Evolutionary conservation across 2,888 invertebrate species (phyloP).

Genomic region (Pseudanteris insignis): DNA sequence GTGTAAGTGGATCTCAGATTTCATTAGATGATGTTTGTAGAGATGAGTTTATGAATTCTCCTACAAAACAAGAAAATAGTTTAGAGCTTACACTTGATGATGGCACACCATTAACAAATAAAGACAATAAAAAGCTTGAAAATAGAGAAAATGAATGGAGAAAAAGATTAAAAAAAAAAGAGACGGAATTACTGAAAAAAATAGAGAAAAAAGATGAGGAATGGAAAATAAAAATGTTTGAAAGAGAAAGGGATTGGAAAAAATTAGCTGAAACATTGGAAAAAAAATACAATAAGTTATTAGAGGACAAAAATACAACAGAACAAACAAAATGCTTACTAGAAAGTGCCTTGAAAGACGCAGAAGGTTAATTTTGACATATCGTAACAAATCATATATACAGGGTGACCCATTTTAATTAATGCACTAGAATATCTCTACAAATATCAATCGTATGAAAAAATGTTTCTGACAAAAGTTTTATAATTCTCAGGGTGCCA

Average conservation of each 20-base stretch:
- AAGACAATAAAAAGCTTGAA: conserved; percentile 61
- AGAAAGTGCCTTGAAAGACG: conserved; percentile 72
- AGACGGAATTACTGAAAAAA: conserved; percentile 70
- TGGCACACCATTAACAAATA: conserved; percentile 58
- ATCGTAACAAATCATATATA: too few species aligned
- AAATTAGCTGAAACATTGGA: conserved; percentile 72
- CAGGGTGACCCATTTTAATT: too few species aligned
- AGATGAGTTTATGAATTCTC: conserved; percentile 56
- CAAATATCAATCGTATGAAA: too few species aligned
- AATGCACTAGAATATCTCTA: too few species aligned
- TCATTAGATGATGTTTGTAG: conserved; percentile 59
- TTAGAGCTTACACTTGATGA: conserved; percentile 64
- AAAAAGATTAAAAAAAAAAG: conserved; percentile 67
- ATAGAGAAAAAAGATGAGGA: conserved; percentile 66
- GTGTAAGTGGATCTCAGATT: conserved; percentile 63
- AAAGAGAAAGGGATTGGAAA: conserved; percentile 76
- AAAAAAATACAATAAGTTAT: conserved; percentile 68
- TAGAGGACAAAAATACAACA: conserved; percentile 70
- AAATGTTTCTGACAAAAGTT: too few species aligned
- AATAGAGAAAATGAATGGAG: conserved; percentile 63
- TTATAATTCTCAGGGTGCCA: neutral
- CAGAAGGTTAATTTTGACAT: conserved; percentile 77
- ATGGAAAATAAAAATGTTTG: conserved; percentile 68
- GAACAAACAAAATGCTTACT: conserved; percentile 70
- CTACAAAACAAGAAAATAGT: conserved; percentile 64